phyloP scores from a whole-genome alignment of 1,140 invertebrate genomes.

The Ceratina japonica region DNA sequence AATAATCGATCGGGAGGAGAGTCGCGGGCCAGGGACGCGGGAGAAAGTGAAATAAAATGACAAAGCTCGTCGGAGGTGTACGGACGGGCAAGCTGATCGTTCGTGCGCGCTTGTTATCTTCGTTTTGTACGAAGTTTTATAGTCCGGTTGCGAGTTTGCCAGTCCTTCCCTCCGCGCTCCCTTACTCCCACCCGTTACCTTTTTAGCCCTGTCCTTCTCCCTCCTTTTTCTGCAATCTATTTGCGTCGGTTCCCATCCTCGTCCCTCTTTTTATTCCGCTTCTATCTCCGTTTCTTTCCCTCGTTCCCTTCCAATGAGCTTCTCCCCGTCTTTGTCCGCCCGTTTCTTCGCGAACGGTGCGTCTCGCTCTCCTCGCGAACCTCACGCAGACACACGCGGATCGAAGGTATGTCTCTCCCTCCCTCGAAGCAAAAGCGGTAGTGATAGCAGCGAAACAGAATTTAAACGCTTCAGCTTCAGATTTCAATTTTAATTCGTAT shows the following conservation, averaged over 20 bases:
- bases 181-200: conserved; percentile 19
- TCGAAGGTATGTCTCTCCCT: conserved; percentile 25
- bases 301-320: conserved; percentile 10
- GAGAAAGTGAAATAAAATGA: conserved; percentile 45
- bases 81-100: conserved; percentile 51
- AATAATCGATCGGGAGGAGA: conserved; percentile 6
- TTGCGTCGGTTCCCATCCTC: conserved; percentile 20
- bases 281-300: neutral
- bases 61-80: conserved; percentile 48
- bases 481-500: too few relatives aligned
- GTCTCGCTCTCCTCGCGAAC: conserved; percentile 19
- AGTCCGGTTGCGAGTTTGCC: conserved; percentile 70
- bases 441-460: conserved; percentile 20
- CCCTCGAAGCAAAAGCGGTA: conserved; percentile 2
- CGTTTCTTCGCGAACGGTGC: neutral
- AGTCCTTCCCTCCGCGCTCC: conserved; percentile 54
- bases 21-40: neutral
- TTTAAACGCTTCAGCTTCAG: neutral
- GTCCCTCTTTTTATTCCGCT: neutral
- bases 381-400: conserved; percentile 20
- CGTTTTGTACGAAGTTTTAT: conserved; percentile 70
- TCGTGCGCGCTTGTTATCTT: conserved; percentile 44
- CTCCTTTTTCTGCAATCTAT: conserved; percentile 38
- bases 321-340: conserved; percentile 22
- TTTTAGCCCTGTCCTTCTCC: conserved; percentile 37